Base-by-base conservation (phyloP, 1,140 invertebrate genomes). In the Eriocheir sinensis region DNA sequence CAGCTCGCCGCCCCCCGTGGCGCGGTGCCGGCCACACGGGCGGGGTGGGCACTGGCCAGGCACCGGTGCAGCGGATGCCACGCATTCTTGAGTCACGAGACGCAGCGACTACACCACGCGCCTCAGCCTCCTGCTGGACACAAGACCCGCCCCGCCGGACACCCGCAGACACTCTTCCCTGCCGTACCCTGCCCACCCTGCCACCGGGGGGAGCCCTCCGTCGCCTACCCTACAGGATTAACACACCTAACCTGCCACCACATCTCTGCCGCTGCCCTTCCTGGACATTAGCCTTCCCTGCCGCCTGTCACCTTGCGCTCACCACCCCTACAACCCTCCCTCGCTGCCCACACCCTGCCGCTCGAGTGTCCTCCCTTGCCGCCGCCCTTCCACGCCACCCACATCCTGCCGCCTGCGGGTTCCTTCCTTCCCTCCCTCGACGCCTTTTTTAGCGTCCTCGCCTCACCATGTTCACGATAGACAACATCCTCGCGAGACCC, bases 391-490 rank as follows among this genome's bases (percentile, higher is more conserved):
- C 53, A 12, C 27, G 0, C 38, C 21, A 85, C 34, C 6, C 34
- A 32, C 38, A 27, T 8, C 81, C 12, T 32, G 32, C 9, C 81
- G 4, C 81, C 9, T n/a, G 27, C 38, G 32, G 79, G 6, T 85
- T 27, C 21, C 32, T 81, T 36, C 34, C 83, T 30, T 34, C 36
- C 36, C 27, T 34, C 34, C 83, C 83, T 36, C 30, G 83, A 85
- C 34, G 83, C 30, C 83, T 15, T 85, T 34, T 15, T 85, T 34
- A 85, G 83, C 36, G 30, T 0, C 32, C 38, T n/a, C 36, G n/a
- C 17, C n/a, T 17, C 86, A 40, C 40, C 27, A 89, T 89, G 86
- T 89, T 89, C 44, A 44, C 86, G 2, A 89, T 89, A 41, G 86
- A 89, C 36, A 89, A 44, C 86, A 89, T 89, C 38, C 40, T 89